Percentiles rank a stretch among this genome's conserved stretches.
These are phyloP conservation scores for Cherax destructor DNA, from an alignment of 1,140 invertebrate species.

Conservation along the genomic window DNA sequence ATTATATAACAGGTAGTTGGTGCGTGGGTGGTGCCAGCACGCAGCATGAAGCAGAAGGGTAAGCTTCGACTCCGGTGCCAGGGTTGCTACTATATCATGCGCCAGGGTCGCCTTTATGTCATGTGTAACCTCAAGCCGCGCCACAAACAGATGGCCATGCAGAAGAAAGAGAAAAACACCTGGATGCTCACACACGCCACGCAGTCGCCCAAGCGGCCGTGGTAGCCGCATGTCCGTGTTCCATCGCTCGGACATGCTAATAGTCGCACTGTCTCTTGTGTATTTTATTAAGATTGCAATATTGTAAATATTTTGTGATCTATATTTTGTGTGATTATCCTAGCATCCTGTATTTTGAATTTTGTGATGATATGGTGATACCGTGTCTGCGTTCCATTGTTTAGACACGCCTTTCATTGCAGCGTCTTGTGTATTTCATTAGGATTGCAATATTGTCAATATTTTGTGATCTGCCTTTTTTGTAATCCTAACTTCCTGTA, in stretches of 20 bases:
- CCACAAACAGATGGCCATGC: constrained; percentile 52
- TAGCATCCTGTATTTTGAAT: no score
- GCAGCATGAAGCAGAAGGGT: constrained; percentile 48
- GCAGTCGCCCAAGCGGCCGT: constrained; percentile 15
- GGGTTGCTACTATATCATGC: constrained; percentile 41
- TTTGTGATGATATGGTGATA: background rate
- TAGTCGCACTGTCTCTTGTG: no score
- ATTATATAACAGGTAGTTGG: constrained; percentile 15
- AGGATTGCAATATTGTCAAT: background rate
- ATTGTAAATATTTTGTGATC: background rate
- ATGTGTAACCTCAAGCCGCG: constrained; percentile 46
- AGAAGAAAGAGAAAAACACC: constrained; percentile 56
- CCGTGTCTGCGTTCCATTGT: no score
- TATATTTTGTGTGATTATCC: background rate
- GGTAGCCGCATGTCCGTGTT: background rate
- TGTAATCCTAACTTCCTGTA: background rate
- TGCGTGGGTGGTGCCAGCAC: background rate
- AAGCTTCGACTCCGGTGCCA: constrained; percentile 17
- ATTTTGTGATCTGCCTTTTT: background rate
- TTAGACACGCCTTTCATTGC: background rate
- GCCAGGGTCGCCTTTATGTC: constrained; percentile 24
- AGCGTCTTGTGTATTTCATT: background rate
- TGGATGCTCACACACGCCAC: constrained; percentile 48
- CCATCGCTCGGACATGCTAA: no score
- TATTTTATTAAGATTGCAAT: background rate